phyloP scores from a whole-genome alignment of 2,888 invertebrate species.

The Lepeophtheirus nordmannii region DNA sequence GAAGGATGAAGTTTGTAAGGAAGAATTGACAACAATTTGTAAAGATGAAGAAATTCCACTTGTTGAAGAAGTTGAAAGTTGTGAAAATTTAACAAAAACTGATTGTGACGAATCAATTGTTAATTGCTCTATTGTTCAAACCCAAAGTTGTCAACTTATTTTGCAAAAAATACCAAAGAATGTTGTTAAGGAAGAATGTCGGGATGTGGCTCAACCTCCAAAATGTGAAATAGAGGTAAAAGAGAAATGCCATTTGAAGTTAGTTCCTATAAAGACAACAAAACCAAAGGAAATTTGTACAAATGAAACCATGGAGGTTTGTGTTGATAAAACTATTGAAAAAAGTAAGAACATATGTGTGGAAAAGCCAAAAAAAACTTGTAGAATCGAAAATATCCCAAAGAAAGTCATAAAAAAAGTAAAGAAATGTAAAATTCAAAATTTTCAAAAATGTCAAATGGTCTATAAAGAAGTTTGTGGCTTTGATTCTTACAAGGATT shows the following conservation, averaged over 20 bases:
- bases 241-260: not conserved
- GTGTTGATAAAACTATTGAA: not conserved
- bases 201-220: not conserved
- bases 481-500: not conserved
- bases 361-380: not conserved
- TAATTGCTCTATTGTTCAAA: not conserved
- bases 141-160: not conserved
- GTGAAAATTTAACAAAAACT: not conserved
- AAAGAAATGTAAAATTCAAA: not conserved
- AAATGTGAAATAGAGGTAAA: not conserved
- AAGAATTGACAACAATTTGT: not conserved
- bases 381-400: not conserved
- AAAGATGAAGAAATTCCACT: not conserved
- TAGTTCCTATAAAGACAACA: not conserved
- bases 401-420: not conserved
- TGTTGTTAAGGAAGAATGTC: not conserved
- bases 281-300: not conserved
- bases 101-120: not conserved
- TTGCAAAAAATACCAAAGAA: slow-evolving; percentile 1
- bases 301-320: not conserved
- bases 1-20: not conserved
- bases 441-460: not conserved
- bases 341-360: not conserved
- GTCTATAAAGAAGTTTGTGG: not conserved
- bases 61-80: not conserved